Conservation (phyloP, 2,888 invertebrate species). For the Xylocampa areola region DNA sequence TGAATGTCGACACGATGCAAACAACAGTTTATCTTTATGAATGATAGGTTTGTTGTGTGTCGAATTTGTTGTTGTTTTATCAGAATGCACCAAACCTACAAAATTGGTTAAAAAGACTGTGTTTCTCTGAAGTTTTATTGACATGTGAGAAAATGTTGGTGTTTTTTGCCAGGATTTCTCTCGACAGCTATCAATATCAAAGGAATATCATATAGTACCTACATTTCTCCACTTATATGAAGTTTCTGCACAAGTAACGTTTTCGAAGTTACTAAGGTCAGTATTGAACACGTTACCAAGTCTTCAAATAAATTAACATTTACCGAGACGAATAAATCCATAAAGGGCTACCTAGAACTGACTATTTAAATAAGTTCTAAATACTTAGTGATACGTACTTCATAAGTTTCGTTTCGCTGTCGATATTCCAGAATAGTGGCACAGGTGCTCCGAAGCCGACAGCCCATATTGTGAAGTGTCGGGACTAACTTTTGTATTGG, state of each 20-base stretch:
- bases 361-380: too few relatives aligned
- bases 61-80: constrained; percentile 33
- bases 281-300: too few relatives aligned
- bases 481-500: constrained; percentile 50
- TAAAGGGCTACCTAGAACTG: too few relatives aligned
- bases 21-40: constrained; percentile 54
- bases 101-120: background rate
- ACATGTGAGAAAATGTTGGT: background rate
- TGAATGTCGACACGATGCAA: constrained; percentile 34
- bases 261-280: too few relatives aligned
- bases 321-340: too few relatives aligned
- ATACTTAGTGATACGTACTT: background rate
- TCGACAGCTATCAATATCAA: too few relatives aligned
- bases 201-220: too few relatives aligned
- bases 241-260: too few relatives aligned
- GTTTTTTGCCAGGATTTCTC: background rate
- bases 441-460: constrained; percentile 42
- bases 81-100: background rate
- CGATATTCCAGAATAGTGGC: constrained; percentile 45
- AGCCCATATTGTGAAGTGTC: constrained; percentile 45
- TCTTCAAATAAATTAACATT: too few relatives aligned
- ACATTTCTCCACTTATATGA: too few relatives aligned
- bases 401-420: background rate
- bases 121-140: background rate
- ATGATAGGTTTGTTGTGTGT: constrained; percentile 30